These are phyloP conservation scores for Anser brachyrhynchus DNA, from an alignment of 2,113 vertebrate genomes.

Conservation along the genomic window DNA sequence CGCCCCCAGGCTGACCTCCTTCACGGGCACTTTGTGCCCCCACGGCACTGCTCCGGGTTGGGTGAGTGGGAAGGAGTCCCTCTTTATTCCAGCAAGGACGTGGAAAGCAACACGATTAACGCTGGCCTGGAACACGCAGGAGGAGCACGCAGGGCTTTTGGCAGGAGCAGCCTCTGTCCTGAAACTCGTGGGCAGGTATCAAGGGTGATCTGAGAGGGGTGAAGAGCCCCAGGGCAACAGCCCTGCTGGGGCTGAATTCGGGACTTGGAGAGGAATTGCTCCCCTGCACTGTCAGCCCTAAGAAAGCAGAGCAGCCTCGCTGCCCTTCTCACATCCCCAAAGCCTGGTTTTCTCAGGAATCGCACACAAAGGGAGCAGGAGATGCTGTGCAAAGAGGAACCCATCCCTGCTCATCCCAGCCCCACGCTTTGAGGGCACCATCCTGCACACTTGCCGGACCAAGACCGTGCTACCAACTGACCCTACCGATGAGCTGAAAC, in stretches of 20 bases:
- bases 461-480: too few species aligned
- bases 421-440: background rate
- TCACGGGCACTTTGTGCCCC: background rate
- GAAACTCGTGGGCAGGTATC: background rate
- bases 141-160: background rate
- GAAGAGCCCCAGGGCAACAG: background rate
- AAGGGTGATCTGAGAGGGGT: background rate
- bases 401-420: background rate
- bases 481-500: background rate
- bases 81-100: background rate
- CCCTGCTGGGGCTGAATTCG: background rate
- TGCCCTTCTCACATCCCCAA: background rate
- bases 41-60: rapidly evolving
- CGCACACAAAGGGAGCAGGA: background rate
- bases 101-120: background rate
- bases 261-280: background rate
- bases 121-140: background rate
- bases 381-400: background rate
- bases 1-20: background rate
- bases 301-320: background rate
- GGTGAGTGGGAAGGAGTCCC: background rate
- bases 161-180: background rate
- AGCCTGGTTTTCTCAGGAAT: background rate
- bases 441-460: too few species aligned
- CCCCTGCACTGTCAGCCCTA: background rate